A percentile compares a stretch with the other conserved stretches of the same genome.
These are phyloP conservation scores for Mobula birostris DNA, from an alignment of 2,113 vertebrate genomes.

Conservation along the genomic window DNA sequence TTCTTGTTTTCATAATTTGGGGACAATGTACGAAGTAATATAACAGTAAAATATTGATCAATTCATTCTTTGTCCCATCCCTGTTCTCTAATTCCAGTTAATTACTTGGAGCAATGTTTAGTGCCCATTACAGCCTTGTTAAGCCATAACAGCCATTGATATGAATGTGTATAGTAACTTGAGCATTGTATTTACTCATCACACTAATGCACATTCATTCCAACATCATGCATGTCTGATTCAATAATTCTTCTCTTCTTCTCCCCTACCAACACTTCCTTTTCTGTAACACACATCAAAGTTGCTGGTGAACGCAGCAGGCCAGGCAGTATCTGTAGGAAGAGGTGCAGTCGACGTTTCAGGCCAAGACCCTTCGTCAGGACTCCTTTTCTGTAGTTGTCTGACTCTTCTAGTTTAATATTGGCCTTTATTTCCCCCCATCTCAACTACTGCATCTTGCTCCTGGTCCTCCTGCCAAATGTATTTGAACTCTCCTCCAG, in stretches of 20 bases:
- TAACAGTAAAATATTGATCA: neutral
- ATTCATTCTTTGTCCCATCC: neutral
- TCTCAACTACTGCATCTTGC: neutral
- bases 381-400: neutral
- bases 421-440: neutral
- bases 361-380: too few species aligned
- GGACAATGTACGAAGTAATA: neutral
- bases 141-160: neutral
- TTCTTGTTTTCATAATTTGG: neutral
- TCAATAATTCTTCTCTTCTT: neutral
- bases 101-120: neutral
- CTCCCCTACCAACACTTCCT: neutral
- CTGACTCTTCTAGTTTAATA: neutral
- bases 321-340: too few species aligned
- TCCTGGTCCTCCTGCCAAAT: neutral
- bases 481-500: too few species aligned
- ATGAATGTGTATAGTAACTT: neutral
- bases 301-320: too few species aligned
- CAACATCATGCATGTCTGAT: neutral
- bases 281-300: too few species aligned
- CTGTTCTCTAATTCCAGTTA: neutral
- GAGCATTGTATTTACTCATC: neutral
- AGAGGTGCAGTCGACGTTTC: too few species aligned
- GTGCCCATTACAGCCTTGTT: neutral
- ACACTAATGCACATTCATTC: neutral